Evolutionary conservation across 1,140 invertebrate genomes (phyloP).

Genomic region (Papilio dardanus): DNA sequence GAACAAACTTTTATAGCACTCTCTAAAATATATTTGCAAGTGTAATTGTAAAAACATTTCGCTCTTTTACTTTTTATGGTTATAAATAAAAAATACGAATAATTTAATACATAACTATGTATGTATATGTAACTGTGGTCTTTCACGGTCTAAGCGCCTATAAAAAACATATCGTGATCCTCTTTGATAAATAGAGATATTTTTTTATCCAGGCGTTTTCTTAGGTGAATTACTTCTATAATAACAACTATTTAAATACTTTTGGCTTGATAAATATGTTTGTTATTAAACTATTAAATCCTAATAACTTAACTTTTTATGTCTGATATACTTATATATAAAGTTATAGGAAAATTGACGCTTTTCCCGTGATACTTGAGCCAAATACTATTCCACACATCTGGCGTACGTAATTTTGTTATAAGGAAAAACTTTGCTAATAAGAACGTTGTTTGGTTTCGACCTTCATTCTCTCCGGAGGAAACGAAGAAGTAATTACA

Average conservation of each 20-base stretch:
- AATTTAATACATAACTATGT: too few relatives aligned
- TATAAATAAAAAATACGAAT: too few relatives aligned
- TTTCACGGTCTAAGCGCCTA: too few relatives aligned
- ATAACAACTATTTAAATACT: too few relatives aligned
- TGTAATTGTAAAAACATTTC: too few relatives aligned
- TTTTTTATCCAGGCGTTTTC: neutral
- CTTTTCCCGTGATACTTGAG: conserved; percentile 55
- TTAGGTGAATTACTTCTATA: too few relatives aligned
- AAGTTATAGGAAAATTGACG: conserved; percentile 36
- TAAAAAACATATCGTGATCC: neutral
- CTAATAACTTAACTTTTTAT: neutral
- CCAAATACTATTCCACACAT: conserved; percentile 71
- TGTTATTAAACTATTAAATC: neutral
- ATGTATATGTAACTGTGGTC: too few relatives aligned
- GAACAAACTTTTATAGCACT: neutral
- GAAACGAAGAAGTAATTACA: conserved; percentile 65
- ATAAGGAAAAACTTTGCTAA: conserved; percentile 80
- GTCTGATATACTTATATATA: neutral
- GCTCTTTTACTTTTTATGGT: too few relatives aligned
- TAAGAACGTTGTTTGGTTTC: conserved; percentile 71
- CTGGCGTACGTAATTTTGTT: conserved; percentile 78
- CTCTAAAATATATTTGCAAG: neutral
- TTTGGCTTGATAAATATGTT: too few relatives aligned
- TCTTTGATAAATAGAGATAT: neutral
- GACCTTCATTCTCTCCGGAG: conserved; percentile 48